Evolutionary conservation across 2,888 invertebrate genomes (phyloP).

Genomic region (Apoda limacodes): DNA sequence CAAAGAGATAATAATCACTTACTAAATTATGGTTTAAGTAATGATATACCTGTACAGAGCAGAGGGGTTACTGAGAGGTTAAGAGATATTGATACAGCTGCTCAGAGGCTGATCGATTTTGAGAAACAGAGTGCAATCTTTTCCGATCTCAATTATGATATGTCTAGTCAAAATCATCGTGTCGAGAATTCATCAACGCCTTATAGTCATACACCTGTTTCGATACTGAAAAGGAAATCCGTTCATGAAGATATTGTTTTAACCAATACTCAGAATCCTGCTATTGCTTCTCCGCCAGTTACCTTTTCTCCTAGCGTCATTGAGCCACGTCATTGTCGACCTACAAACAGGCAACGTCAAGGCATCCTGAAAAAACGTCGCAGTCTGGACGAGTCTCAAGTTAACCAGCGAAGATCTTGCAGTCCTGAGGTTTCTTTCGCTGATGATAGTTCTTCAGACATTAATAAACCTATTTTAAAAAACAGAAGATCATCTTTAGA

Average conservation of each 20-base stretch:
- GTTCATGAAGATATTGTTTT: conserved; percentile 63
- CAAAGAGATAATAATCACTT: conserved; percentile 42
- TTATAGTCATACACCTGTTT: conserved; percentile 65
- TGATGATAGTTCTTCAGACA: conserved; percentile 67
- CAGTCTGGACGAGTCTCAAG: conserved; percentile 84
- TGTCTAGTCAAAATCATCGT: conserved; percentile 64
- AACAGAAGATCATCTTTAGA: conserved; percentile 78
- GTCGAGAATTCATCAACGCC: conserved; percentile 46
- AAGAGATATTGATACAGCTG: conserved; percentile 63
- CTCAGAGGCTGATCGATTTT: conserved; percentile 66
- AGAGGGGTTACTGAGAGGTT: conserved; percentile 60
- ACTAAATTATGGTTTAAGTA: conserved; percentile 44
- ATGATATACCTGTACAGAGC: conserved; percentile 36
- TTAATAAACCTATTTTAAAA: conserved; percentile 75
- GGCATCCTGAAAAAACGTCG: conserved; percentile 87
- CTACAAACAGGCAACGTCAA: conserved; percentile 72
- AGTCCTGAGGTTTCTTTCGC: conserved; percentile 76
- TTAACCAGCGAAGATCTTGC: conserved; percentile 74
- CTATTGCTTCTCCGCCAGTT: conserved; percentile 75
- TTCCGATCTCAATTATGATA: conserved; percentile 65
- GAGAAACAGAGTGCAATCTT: conserved; percentile 68
- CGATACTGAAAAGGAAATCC: conserved; percentile 78
- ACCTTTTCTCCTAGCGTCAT: conserved; percentile 84
- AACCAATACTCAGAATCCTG: conserved; percentile 61
- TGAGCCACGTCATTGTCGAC: conserved; percentile 71